Evolutionary conservation across 2,888 invertebrate genomes (phyloP).

Genomic region (Amphipoea oculea): DNA sequence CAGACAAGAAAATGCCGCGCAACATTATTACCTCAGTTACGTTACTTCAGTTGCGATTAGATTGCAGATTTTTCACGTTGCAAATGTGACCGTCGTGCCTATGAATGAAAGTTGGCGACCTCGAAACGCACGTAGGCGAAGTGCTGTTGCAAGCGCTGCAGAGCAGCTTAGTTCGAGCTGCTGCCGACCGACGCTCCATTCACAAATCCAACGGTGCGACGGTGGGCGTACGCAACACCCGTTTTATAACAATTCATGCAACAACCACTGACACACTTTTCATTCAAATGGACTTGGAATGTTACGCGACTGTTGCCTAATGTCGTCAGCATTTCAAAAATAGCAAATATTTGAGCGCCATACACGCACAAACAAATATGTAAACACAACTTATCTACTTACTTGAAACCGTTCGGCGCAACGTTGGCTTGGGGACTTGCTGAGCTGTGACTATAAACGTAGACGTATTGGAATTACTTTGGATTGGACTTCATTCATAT

Average conservation of each 20-base stretch:
- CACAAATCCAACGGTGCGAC: constrained; percentile 74
- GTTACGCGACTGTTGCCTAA: constrained; percentile 67
- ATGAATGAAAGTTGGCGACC: constrained; percentile 90
- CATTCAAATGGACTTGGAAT: constrained; percentile 67
- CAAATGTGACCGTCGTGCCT: constrained; percentile 71
- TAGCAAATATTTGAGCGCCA: constrained; percentile 61
- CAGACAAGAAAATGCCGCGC: constrained; percentile 50
- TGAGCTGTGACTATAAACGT: constrained; percentile 34
- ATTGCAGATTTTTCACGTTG: constrained; percentile 69
- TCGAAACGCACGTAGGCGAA: constrained; percentile 86
- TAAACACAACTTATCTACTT: constrained; percentile 34
- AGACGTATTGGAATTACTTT: background rate
- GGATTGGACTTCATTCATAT: constrained; percentile 12
- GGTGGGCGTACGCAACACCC: constrained; percentile 81
- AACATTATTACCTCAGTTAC: constrained; percentile 55
- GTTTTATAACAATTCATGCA: constrained; percentile 77
- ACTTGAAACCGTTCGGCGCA: constrained; percentile 25
- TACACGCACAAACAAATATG: constrained; percentile 51
- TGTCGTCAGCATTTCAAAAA: constrained; percentile 58
- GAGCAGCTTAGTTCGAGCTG: constrained; percentile 54
- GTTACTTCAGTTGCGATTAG: constrained; percentile 63
- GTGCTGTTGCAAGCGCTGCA: constrained; percentile 81
- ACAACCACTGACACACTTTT: constrained; percentile 71
- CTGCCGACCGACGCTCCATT: constrained; percentile 78
- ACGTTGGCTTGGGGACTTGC: constrained; percentile 42